A percentile compares a stretch with the other conserved stretches of the same genome.
phyloP scores from a whole-genome alignment of 2,113 vertebrate species.

The Ovibos moschatus region DNA sequence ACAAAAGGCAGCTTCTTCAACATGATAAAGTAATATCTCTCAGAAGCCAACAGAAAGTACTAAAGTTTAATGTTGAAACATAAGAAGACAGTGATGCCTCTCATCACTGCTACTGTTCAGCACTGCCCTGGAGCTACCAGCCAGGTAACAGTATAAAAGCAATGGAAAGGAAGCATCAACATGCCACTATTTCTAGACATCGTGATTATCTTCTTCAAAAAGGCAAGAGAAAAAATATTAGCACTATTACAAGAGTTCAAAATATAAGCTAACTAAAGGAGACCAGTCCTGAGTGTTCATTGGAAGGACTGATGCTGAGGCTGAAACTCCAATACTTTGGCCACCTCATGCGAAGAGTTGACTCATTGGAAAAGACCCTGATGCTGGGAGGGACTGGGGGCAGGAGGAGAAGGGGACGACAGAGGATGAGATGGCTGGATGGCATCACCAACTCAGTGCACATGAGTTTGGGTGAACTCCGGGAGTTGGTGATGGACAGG shows the following conservation, averaged over 20 bases:
- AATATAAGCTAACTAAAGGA: neutral
- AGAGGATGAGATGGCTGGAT: too few species aligned
- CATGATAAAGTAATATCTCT: neutral
- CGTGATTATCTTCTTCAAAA: neutral
- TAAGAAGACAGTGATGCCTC: neutral
- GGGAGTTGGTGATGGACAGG: too few species aligned
- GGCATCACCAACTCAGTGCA: too few species aligned
- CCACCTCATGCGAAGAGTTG: too few species aligned
- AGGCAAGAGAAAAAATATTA: neutral
- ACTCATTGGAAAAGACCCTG: too few species aligned
- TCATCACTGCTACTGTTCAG: neutral
- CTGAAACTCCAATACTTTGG: too few species aligned
- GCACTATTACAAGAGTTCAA: neutral
- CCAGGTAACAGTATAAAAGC: neutral
- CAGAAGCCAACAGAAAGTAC: neutral
- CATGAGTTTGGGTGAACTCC: too few species aligned
- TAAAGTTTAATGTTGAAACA: neutral
- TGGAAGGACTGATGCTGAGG: too few species aligned
- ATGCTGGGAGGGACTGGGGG: too few species aligned
- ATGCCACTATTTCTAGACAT: neutral
- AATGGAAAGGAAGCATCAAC: neutral
- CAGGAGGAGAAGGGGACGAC: too few species aligned
- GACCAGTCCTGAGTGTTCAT: too few species aligned
- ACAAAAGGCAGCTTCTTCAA: neutral
- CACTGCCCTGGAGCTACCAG: neutral